phyloP scores from a whole-genome alignment of 2,888 invertebrate species.

The Cataglyphis cursor region DNA sequence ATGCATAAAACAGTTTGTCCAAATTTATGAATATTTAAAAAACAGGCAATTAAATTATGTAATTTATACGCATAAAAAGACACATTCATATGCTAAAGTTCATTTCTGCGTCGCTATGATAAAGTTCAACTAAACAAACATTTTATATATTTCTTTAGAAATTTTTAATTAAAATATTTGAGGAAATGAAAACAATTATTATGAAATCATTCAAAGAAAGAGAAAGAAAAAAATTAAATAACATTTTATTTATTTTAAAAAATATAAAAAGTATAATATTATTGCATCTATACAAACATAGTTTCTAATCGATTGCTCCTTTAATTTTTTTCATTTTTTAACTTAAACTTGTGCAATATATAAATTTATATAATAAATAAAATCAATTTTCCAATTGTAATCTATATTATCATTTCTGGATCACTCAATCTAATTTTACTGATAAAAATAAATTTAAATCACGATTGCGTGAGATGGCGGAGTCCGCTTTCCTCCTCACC shows the following conservation, averaged over 20 bases:
- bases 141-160: conserved; percentile 22
- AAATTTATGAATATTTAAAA: conserved; percentile 17
- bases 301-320: background rate
- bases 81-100: conserved; percentile 32
- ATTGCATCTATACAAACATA: background rate
- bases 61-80: background rate
- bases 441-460: conserved; percentile 2
- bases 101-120: conserved; percentile 22
- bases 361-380: background rate
- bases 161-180: background rate
- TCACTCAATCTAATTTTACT: background rate
- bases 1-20: background rate
- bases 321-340: background rate
- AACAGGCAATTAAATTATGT: conserved; percentile 24
- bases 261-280: background rate
- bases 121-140: conserved; percentile 41
- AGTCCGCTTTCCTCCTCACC: background rate
- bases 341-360: background rate
- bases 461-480: background rate
- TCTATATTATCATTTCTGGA: conserved; percentile 2
- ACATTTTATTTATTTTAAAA: background rate
- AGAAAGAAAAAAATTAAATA: background rate
- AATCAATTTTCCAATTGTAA: background rate
- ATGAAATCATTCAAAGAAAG: background rate
- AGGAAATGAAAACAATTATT: background rate